Evolutionary conservation across 2,888 invertebrate genomes (phyloP).

Genomic region (Graphium colonna): DNA sequence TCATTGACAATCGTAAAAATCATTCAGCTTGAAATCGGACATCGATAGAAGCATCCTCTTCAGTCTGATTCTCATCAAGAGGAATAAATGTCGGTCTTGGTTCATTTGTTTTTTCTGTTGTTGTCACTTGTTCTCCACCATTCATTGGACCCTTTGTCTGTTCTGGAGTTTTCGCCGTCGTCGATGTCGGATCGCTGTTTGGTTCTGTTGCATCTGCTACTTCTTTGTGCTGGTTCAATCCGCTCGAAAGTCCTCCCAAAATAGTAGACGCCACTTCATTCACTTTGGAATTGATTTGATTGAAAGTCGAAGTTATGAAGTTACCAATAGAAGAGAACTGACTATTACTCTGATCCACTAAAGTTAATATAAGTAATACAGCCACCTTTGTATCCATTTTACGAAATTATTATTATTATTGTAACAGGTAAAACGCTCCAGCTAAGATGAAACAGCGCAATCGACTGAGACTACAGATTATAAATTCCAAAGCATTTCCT

Average conservation of each 20-base stretch:
- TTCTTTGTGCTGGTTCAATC: not conserved
- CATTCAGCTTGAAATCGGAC: constrained; percentile 7
- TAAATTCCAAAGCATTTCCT: no score
- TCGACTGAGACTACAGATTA: not conserved
- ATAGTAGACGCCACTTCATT: constrained; percentile 8
- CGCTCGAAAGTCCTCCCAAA: constrained; percentile 3
- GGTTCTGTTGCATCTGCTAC: not conserved
- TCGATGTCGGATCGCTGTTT: not conserved
- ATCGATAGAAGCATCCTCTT: constrained; percentile 15
- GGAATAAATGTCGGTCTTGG: constrained; percentile 2
- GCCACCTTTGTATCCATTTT: constrained; percentile 9
- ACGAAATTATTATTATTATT: not conserved
- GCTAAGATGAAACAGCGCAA: not conserved
- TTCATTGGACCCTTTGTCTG: not conserved
- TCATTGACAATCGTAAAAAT: not conserved
- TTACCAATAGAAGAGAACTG: constrained; percentile 9
- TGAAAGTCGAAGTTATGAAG: constrained; percentile 7
- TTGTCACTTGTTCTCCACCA: not conserved
- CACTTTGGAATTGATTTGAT: constrained; percentile 8
- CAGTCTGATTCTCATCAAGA: not conserved
- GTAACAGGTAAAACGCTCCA: not conserved
- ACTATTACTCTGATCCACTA: constrained; percentile 5
- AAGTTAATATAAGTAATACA: not conserved
- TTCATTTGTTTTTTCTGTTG: not conserved
- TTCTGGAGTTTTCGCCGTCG: not conserved